phyloP scores from a whole-genome alignment of 2,888 invertebrate species.

The Apeira syringaria region DNA sequence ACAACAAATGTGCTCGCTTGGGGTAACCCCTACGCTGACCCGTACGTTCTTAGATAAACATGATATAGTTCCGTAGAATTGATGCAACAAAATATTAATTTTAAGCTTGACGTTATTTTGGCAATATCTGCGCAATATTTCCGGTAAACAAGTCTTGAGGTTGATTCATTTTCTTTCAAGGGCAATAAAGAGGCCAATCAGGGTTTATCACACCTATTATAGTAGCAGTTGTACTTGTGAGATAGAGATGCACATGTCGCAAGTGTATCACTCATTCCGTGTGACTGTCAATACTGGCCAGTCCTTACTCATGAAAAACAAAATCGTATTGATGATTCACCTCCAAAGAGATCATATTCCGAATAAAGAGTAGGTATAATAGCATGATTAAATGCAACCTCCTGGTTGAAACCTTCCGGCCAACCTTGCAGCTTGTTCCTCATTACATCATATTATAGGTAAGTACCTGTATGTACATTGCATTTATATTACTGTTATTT shows the following conservation, averaged over 20 bases:
- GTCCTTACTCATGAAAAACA: not conserved
- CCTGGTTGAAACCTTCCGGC: slow-evolving; percentile 66
- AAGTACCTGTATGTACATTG: slow-evolving; percentile 47
- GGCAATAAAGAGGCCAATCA: slow-evolving; percentile 5
- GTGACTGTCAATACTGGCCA: too few species aligned
- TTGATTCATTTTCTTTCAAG: not conserved
- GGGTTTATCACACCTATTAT: not conserved
- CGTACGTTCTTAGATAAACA: not conserved
- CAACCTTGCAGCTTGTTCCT: slow-evolving; percentile 74
- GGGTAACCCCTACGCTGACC: not conserved
- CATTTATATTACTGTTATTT: slow-evolving; percentile 49
- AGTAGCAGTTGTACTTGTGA: not conserved
- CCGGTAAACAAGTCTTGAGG: slow-evolving; percentile 13
- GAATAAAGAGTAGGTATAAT: slow-evolving; percentile 9
- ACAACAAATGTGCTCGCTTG: slow-evolving; percentile 8
- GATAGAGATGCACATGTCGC: not conserved
- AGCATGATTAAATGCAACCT: slow-evolving; percentile 59
- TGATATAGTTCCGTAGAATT: not conserved
- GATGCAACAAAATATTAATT: slow-evolving; percentile 14
- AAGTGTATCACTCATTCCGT: not conserved
- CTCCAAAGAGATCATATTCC: slow-evolving; percentile 1
- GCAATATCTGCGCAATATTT: slow-evolving; percentile 13
- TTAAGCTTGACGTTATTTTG: slow-evolving; percentile 14
- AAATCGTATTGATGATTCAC: slow-evolving; percentile 16
- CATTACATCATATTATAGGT: slow-evolving; percentile 81